Evolutionary conservation across 2,113 vertebrate genomes (phyloP).

Genomic region (Platanista minor): DNA sequence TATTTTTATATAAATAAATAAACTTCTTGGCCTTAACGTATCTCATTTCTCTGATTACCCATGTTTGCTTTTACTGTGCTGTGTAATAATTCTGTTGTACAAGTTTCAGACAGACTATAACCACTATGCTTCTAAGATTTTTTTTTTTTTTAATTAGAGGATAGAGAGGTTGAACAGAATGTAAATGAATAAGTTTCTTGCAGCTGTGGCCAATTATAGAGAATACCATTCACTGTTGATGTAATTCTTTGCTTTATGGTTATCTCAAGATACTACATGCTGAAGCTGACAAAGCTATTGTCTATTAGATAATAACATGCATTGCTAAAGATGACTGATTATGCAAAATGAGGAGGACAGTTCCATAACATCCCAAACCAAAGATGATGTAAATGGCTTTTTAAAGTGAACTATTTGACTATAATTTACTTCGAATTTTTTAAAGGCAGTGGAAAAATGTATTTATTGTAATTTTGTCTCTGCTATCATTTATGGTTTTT

Average conservation of each 20-base stretch:
- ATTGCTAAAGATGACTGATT: background rate
- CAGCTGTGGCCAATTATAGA: constrained; percentile 29
- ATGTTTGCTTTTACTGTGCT: background rate
- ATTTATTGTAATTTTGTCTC: background rate
- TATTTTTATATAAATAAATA: background rate
- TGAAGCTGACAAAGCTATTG: background rate
- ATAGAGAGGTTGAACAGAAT: constrained; percentile 6
- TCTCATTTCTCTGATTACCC: background rate
- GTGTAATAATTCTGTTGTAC: background rate
- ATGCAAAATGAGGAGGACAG: background rate
- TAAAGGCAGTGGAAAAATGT: background rate
- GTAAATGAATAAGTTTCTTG: constrained; percentile 11
- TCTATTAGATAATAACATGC: constrained; percentile 10
- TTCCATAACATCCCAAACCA: background rate
- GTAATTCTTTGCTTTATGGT: constrained; percentile 32
- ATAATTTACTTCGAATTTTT: constrained; percentile 35
- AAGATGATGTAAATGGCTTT: constrained; percentile 19
- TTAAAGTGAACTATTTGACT: constrained; percentile 9
- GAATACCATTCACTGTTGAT: background rate
- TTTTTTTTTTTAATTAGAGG: background rate
- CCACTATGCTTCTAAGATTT: background rate
- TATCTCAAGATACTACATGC: background rate
- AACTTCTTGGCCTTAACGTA: background rate
- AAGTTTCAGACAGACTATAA: background rate
- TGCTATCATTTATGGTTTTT: constrained; percentile 1